phyloP scores from a whole-genome alignment of 2,888 invertebrate genomes.

The Chouioia cunea region DNA sequence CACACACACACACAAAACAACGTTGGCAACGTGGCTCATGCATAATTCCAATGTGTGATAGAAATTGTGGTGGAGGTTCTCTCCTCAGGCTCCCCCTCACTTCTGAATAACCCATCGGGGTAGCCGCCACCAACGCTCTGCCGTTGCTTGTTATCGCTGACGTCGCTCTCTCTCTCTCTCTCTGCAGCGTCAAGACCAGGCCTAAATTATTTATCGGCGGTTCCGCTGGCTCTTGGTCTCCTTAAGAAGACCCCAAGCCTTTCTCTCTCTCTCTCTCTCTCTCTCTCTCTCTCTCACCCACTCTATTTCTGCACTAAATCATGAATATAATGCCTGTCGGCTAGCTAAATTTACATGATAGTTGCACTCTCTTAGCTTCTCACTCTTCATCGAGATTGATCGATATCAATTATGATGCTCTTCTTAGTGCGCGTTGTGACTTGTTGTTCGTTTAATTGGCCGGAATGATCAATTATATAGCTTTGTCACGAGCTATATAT shows the following conservation, averaged over 20 bases:
- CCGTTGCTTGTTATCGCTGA: constrained; percentile 40
- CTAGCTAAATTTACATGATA: neutral
- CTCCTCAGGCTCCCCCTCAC: constrained; percentile 37
- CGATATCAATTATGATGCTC: neutral
- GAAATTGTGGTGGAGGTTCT: constrained; percentile 56
- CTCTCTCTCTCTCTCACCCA: too few relatives aligned
- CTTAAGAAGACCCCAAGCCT: constrained; percentile 21
- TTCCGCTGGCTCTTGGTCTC: constrained; percentile 5
- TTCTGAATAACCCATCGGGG: constrained; percentile 57
- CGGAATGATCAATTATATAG: too few relatives aligned
- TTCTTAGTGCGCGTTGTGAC: neutral
- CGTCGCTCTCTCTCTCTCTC: too few relatives aligned
- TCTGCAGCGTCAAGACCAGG: constrained; percentile 28
- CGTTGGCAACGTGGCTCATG: constrained; percentile 49
- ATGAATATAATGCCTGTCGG: constrained; percentile 25
- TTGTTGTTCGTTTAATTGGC: too few relatives aligned
- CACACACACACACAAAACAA: too few relatives aligned
- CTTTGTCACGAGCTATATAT: too few relatives aligned
- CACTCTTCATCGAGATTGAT: neutral
- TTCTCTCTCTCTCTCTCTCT: neutral
- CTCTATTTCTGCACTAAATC: constrained; percentile 25
- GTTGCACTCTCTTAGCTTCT: neutral
- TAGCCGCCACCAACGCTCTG: too few relatives aligned
- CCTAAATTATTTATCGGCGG: constrained; percentile 45
- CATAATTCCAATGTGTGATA: constrained; percentile 60